These are phyloP conservation scores for Euphonia xanthogaster DNA, from an alignment of 2,797 vertebrate species.

Conservation along the genomic window DNA sequence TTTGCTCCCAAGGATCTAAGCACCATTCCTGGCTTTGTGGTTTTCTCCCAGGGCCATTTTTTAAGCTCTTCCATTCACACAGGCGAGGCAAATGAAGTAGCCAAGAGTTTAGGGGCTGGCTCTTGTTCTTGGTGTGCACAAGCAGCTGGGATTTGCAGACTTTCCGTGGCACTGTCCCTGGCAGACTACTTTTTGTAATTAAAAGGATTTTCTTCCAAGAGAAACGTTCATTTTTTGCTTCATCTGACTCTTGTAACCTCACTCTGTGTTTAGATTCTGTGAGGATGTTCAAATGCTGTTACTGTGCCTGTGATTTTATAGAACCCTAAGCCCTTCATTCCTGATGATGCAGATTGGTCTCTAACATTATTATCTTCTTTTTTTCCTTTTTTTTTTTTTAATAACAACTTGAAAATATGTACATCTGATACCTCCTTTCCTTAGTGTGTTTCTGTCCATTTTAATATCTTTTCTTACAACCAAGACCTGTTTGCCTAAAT, in stretches of 20 bases:
- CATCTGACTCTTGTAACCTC: slow-evolving; percentile 9
- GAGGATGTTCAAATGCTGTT: slow-evolving; percentile 14
- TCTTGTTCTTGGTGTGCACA: not conserved
- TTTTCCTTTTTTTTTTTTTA: not conserved
- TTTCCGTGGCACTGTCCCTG: not conserved
- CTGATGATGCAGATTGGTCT: slow-evolving; percentile 31
- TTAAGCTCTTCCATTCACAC: not conserved
- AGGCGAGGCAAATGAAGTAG: not conserved
- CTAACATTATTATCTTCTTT: slow-evolving; percentile 39
- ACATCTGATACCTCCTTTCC: slow-evolving; percentile 50
- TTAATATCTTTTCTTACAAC: slow-evolving; percentile 53
- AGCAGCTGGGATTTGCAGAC: slow-evolving; percentile 22
- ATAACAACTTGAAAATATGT: slow-evolving; percentile 64
- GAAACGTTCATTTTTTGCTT: slow-evolving; percentile 52
- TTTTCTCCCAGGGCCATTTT: not conserved
- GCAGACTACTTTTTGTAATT: slow-evolving; percentile 54
- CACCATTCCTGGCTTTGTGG: slow-evolving; percentile 2
- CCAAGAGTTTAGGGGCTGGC: not conserved
- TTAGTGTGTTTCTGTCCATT: slow-evolving; percentile 53
- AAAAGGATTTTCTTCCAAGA: slow-evolving; percentile 45
- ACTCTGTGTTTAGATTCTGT: slow-evolving; percentile 40
- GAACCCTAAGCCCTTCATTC: slow-evolving; percentile 55
- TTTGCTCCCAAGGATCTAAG: slow-evolving; percentile 56
- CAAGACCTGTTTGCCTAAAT: slow-evolving; percentile 46
- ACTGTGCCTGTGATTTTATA: slow-evolving; percentile 44